phyloP scores from a whole-genome alignment of 53 echinoderm and acorn worm species.

The Actinopyga echinites region DNA sequence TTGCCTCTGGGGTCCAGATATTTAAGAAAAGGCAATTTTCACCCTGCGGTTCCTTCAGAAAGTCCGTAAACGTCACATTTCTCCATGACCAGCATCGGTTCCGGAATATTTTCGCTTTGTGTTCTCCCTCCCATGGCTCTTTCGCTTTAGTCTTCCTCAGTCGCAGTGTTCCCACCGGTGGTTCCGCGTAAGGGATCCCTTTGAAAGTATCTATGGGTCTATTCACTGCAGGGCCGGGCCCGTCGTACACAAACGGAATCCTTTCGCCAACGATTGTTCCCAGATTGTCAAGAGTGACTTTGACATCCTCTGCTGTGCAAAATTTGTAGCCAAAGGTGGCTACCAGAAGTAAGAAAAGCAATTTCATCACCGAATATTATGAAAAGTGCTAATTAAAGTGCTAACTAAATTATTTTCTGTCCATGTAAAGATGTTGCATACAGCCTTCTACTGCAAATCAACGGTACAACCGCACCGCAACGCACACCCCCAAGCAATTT shows the following conservation, averaged over 20 bases:
- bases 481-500: too few species aligned
- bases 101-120: constrained; percentile 32
- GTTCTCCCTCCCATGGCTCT: constrained; percentile 29
- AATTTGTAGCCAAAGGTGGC: neutral
- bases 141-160: constrained; percentile 33
- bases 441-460: too few species aligned
- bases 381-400: too few species aligned
- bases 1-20: constrained; percentile 57
- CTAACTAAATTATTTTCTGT: too few species aligned
- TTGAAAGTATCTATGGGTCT: constrained; percentile 50
- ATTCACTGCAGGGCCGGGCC: constrained; percentile 5
- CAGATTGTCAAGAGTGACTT: neutral
- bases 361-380: too few species aligned
- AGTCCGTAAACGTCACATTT: neutral
- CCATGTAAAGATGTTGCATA: too few species aligned
- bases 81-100: constrained; percentile 39
- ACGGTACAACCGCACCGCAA: too few species aligned
- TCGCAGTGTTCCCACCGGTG: constrained; percentile 50
- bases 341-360: neutral
- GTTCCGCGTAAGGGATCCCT: constrained; percentile 71
- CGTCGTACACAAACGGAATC: neutral
- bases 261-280: constrained; percentile 24
- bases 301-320: constrained; percentile 8
- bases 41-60: constrained; percentile 16
- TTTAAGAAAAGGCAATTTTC: constrained; percentile 72